Conservation (phyloP, 2,113 vertebrate genomes). For the Brienomyrus brachyistius region DNA sequence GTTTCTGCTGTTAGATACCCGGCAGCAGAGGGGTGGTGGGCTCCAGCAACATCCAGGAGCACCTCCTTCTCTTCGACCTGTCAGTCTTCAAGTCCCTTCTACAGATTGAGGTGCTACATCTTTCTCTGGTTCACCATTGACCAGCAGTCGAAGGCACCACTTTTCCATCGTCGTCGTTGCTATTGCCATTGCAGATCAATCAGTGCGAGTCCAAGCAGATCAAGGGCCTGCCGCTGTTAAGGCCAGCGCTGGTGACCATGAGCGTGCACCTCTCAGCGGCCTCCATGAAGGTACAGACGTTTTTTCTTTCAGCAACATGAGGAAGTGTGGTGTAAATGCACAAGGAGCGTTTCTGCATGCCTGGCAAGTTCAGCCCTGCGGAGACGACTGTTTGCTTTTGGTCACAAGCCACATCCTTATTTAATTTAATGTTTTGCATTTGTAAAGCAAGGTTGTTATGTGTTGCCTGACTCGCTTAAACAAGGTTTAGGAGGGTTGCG, state of each 20-base stretch:
- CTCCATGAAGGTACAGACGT: slow-evolving; percentile 75
- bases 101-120: slow-evolving; percentile 78
- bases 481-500: neutral
- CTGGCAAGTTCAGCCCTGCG: neutral
- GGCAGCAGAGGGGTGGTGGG: slow-evolving; percentile 78
- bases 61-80: slow-evolving; percentile 78
- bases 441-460: neutral
- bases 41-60: slow-evolving; percentile 90
- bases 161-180: neutral
- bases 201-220: slow-evolving; percentile 81
- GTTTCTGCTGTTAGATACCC: slow-evolving; percentile 60
- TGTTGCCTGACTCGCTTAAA: neutral
- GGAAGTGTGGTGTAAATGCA: neutral
- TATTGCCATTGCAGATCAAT: slow-evolving; percentile 74
- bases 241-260: slow-evolving; percentile 75
- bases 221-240: slow-evolving; percentile 73
- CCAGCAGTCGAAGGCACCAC: neutral
- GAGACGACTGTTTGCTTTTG: neutral
- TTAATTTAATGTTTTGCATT: neutral
- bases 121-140: neutral
- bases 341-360: neutral
- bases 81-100: slow-evolving; percentile 90
- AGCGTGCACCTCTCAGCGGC: slow-evolving; percentile 71
- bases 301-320: neutral
- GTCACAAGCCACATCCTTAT: neutral